A percentile compares a stretch with the other conserved stretches of the same genome.
These are phyloP conservation scores for Antigone vipio DNA, from an alignment of 2,113 vertebrate genomes.

Conservation along the genomic window DNA sequence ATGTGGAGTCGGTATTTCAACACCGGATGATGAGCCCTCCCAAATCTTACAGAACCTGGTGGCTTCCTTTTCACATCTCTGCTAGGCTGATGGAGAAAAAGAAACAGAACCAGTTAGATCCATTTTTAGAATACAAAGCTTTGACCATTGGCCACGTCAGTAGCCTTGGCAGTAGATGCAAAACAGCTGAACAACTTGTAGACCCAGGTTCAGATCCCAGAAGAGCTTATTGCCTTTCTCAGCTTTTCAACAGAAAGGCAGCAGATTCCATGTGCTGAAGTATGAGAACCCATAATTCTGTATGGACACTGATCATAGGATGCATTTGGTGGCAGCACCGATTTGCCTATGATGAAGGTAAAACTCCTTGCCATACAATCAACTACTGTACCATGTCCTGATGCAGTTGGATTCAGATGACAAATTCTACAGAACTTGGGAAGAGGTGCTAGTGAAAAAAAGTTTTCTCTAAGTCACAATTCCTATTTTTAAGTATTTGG, in stretches of 20 bases:
- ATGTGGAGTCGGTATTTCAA: slow-evolving; percentile 66
- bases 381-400: background rate
- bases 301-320: background rate
- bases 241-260: background rate
- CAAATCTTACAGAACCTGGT: slow-evolving; percentile 35
- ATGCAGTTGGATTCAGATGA: background rate
- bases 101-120: background rate
- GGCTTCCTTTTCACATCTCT: slow-evolving; percentile 18
- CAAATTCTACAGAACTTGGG: background rate
- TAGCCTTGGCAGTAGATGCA: background rate
- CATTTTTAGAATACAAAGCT: slow-evolving; percentile 2
- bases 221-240: background rate
- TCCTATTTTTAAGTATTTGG: background rate
- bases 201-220: background rate
- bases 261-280: background rate
- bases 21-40: slow-evolving; percentile 47
- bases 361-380: background rate
- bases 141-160: background rate
- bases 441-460: background rate
- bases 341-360: background rate
- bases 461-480: background rate
- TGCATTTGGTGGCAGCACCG: background rate
- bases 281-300: background rate
- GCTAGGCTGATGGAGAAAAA: background rate
- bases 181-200: background rate